Percentiles rank a stretch among this genome's conserved stretches.
phyloP scores from a whole-genome alignment of 2,888 invertebrate genomes.

The Galeruca laticollis region DNA sequence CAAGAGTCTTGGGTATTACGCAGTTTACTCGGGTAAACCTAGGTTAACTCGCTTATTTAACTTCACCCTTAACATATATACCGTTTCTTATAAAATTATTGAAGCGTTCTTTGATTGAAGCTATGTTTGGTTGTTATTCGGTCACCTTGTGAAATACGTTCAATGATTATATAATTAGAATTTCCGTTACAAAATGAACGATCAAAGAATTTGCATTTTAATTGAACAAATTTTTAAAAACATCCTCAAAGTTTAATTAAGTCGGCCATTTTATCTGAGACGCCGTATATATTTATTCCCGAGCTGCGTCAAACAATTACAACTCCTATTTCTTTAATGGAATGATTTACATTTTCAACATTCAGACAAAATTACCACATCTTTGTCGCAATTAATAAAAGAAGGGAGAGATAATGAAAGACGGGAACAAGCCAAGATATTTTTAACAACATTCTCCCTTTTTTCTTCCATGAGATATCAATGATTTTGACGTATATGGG shows the following conservation, averaged over 20 bases:
- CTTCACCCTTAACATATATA: too few species aligned
- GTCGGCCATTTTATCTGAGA: neutral
- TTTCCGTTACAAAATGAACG: neutral
- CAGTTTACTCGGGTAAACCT: too few species aligned
- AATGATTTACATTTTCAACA: constrained; percentile 43
- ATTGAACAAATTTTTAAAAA: neutral
- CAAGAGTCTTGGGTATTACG: too few species aligned
- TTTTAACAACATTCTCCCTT: neutral
- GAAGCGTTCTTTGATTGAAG: too few species aligned
- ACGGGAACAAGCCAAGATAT: constrained; percentile 18
- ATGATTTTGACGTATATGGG: neutral
- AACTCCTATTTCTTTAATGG: constrained; percentile 36
- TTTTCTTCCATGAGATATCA: neutral
- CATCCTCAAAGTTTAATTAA: neutral
- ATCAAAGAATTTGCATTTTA: neutral
- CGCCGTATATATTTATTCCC: constrained; percentile 28
- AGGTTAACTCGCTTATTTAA: too few species aligned
- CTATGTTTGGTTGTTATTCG: too few species aligned
- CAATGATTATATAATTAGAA: neutral
- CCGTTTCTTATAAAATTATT: too few species aligned
- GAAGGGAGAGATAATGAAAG: constrained; percentile 27
- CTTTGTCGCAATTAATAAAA: constrained; percentile 41
- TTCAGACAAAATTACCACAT: constrained; percentile 39
- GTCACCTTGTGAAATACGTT: neutral
- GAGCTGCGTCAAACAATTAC: constrained; percentile 34